These are phyloP conservation scores for Coptotermes formosanus DNA, from an alignment of 1,140 invertebrate species.

Conservation along the genomic window DNA sequence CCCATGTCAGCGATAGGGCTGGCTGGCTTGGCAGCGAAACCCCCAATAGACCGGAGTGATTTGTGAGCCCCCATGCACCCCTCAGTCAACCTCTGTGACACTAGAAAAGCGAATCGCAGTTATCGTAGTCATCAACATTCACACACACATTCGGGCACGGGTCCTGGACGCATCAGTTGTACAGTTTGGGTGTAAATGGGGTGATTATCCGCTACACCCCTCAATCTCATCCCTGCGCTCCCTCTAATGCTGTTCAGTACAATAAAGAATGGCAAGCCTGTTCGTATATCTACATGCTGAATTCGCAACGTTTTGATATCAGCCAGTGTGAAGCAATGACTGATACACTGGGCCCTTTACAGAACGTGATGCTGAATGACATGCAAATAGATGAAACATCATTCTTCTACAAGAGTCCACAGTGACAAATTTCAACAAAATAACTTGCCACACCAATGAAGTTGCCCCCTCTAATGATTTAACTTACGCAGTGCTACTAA, in stretches of 20 bases:
- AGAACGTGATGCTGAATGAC: background rate
- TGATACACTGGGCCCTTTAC: too few species aligned
- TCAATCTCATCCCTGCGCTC: background rate
- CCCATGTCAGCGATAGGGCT: slow-evolving; percentile 31
- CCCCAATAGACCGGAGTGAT: slow-evolving; percentile 31
- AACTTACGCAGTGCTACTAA: too few species aligned
- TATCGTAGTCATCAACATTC: background rate
- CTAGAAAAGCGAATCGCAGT: slow-evolving; percentile 20
- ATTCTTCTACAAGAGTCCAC: background rate
- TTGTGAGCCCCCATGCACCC: slow-evolving; percentile 32
- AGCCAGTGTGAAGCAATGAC: too few species aligned
- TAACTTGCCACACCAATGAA: background rate
- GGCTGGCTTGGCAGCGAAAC: background rate
- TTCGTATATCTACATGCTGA: background rate
- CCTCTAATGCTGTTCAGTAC: background rate
- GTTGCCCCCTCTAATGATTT: background rate
- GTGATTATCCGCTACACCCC: slow-evolving; percentile 17
- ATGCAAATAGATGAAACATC: background rate
- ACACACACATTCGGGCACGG: too few species aligned
- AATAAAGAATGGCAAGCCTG: background rate
- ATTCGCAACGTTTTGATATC: background rate
- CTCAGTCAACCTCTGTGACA: slow-evolving; percentile 26
- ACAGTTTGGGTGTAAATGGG: slow-evolving; percentile 11
- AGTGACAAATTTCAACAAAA: slow-evolving; percentile 9
- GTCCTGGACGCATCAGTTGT: background rate